Evolutionary conservation across 2,113 vertebrate species (phyloP).

Genomic region (Acrocephalus arundinaceus): DNA sequence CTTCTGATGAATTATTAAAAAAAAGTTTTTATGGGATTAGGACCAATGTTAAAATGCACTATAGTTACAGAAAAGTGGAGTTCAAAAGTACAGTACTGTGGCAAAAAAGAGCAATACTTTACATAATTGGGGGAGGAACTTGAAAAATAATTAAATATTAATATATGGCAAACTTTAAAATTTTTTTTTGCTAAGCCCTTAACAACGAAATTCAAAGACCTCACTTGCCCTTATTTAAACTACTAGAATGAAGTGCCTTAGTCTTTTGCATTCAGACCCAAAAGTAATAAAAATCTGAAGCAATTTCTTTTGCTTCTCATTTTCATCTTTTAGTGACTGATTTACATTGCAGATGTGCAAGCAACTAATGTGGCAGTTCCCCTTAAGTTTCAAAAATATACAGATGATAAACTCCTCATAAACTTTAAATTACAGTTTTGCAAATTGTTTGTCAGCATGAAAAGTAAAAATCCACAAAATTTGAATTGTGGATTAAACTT

Average conservation of each 20-base stretch:
- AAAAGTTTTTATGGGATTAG: background rate
- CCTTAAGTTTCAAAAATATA: background rate
- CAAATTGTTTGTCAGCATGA: background rate
- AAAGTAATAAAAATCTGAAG: background rate
- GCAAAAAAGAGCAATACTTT: background rate
- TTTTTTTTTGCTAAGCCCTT: background rate
- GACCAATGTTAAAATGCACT: background rate
- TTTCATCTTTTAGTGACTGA: background rate
- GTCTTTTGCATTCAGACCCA: background rate
- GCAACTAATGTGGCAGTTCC: background rate
- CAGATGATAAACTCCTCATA: background rate
- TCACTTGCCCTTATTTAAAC: background rate
- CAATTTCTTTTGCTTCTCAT: background rate
- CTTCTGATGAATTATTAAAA: slow-evolving; percentile 24
- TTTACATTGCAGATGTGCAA: background rate
- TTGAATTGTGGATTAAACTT: background rate
- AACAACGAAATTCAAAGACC: background rate
- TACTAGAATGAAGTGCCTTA: background rate
- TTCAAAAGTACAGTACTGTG: background rate
- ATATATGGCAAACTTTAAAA: background rate
- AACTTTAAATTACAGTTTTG: background rate
- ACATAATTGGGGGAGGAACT: background rate
- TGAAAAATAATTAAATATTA: background rate
- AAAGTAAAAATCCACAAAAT: background rate
- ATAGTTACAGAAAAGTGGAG: background rate